These are phyloP conservation scores for Helicoverpa armigera DNA, from an alignment of 1,140 invertebrate genomes.

Conservation along the genomic window DNA sequence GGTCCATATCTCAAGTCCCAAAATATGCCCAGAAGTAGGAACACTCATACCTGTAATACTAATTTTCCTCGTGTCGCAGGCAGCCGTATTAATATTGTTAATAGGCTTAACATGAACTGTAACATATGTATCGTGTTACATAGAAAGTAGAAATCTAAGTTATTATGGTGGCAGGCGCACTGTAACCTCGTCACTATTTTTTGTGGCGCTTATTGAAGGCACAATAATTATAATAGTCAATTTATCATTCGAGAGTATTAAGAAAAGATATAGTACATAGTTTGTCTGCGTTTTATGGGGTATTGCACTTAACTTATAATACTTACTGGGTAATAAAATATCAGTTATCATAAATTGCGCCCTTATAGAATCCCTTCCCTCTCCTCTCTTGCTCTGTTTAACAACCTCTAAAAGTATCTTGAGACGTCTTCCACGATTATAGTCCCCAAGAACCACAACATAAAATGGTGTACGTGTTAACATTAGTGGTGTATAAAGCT, in stretches of 20 bases:
- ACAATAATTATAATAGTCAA: constrained; percentile 41
- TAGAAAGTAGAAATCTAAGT: constrained; percentile 59
- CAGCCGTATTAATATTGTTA: not conserved
- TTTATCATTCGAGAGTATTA: not conserved
- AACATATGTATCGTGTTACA: constrained; percentile 45
- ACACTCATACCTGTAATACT: no score
- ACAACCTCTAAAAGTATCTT: not conserved
- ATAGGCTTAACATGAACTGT: constrained; percentile 38
- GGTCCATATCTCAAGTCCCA: no score
- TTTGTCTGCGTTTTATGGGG: no score
- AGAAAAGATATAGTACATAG: not conserved
- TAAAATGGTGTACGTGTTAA: not conserved
- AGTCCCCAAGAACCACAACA: no score
- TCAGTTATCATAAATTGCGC: no score
- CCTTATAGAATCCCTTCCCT: no score
- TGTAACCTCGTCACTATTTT: constrained; percentile 57
- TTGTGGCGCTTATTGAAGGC: constrained; percentile 57
- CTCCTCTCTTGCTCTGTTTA: no score
- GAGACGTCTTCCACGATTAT: not conserved
- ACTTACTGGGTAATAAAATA: no score
- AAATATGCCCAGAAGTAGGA: no score
- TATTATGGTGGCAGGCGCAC: constrained; percentile 43
- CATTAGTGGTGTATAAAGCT: not conserved
- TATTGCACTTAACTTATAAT: no score
- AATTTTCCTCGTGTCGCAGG: not conserved